Evolutionary conservation across 1,140 invertebrate genomes (phyloP).

Genomic region (Leptoteleia sp.): DNA sequence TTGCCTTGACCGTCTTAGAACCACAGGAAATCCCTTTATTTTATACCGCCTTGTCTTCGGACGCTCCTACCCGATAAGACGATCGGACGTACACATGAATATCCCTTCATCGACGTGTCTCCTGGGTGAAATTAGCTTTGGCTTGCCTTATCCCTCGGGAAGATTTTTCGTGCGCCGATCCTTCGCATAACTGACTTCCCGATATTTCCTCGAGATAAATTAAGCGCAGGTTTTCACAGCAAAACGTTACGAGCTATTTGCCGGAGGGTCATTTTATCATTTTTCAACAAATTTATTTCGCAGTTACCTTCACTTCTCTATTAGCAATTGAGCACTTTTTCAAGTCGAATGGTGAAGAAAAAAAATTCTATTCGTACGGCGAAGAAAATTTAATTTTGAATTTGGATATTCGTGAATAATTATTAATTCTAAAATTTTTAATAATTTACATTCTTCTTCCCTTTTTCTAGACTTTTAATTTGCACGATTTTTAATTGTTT

Average conservation of each 20-base stretch:
- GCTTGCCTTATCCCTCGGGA: slow-evolving; percentile 45
- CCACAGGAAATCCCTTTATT: slow-evolving; percentile 59
- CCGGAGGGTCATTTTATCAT: slow-evolving; percentile 7
- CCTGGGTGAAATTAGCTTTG: slow-evolving; percentile 73
- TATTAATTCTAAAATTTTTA: too few relatives aligned
- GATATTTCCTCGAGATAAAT: slow-evolving; percentile 36
- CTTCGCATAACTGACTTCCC: slow-evolving; percentile 42
- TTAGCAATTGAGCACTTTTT: too few relatives aligned
- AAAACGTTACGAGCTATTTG: slow-evolving; percentile 25
- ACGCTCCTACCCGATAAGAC: slow-evolving; percentile 37
- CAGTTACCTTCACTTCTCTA: background rate
- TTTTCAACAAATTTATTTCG: slow-evolving; percentile 25
- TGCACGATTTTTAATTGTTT: too few relatives aligned
- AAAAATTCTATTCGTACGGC: background rate
- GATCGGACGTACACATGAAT: slow-evolving; percentile 49
- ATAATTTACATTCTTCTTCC: too few relatives aligned
- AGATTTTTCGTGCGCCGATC: slow-evolving; percentile 54
- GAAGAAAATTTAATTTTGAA: too few relatives aligned
- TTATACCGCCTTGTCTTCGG: slow-evolving; percentile 12
- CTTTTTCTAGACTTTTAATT: too few relatives aligned
- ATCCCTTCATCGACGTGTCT: slow-evolving; percentile 66
- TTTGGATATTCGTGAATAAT: slow-evolving; percentile 65
- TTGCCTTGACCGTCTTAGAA: slow-evolving; percentile 4
- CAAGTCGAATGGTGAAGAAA: too few relatives aligned
- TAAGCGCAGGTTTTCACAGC: slow-evolving; percentile 9